Base-by-base conservation (phyloP, 2,113 vertebrate species). In the Heliornis fulica region DNA sequence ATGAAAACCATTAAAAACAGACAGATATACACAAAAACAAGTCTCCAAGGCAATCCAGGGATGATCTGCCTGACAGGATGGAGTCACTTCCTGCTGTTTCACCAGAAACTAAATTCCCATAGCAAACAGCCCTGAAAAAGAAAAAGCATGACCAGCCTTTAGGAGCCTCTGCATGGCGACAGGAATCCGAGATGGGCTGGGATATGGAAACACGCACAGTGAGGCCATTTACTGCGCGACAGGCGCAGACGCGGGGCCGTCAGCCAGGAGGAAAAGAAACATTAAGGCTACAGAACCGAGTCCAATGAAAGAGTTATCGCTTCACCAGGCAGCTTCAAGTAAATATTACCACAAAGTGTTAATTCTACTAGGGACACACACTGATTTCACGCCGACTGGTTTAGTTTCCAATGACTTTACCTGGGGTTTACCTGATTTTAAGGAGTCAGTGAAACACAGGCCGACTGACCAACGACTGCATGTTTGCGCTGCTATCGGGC, bases 131-230 rank as follows among this genome's bases (percentile, higher is more conserved):
- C 20, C 21, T 69, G n/a, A 64, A 41, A 60, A 76, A 68, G 71
- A 7, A 63, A 34, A 78, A 78, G 22, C 5, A 6, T 3, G 45
- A 88, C 56, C 36, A 22, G 34, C n/a, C 51, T 77, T 19, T 21
- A 83, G 91, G 89, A 93, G 17, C 34, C 82, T 70, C 65, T 1
- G 2, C 65, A 22, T 2, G 1, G 54, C 0, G 0, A 8, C 1
- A 12, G 85, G 72, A 80, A 72, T 23, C 28, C 41, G 61, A 83
- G 70, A 63, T 45, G 61, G 40, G 66, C 69, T 1, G 18, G 74
- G 83, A 76, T 19, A 28, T 0, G 7, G 79, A 15, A 66, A 75
- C 34, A 69, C 4, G 4, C 60, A 32, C 54, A 43, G 70, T 0
- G 3, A 41, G 46, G 45, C 50, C 8, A 0, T 22, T 80, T 11